phyloP scores from a whole-genome alignment of 2,888 invertebrate genomes.

The Dasysyrphus albostriatus region DNA sequence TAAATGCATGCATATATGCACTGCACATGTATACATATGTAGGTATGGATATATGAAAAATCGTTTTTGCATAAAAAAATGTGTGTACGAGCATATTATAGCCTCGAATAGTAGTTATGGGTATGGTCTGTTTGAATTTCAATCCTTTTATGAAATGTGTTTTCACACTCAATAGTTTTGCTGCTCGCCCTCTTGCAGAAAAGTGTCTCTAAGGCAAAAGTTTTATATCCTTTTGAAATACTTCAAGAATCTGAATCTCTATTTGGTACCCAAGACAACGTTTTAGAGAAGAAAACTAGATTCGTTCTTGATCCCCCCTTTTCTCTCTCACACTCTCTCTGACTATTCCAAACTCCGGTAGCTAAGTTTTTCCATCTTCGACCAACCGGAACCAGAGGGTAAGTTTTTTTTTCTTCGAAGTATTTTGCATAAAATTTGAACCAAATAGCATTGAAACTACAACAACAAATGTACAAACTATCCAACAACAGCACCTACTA shows the following conservation, averaged over 20 bases:
- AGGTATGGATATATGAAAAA: not conserved
- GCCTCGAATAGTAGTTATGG: not conserved
- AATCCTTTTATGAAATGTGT: slow-evolving; percentile 50
- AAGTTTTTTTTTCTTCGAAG: slow-evolving; percentile 26
- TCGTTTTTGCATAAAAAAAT: not conserved
- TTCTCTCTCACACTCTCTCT: not conserved
- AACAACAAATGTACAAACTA: not conserved
- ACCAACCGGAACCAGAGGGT: slow-evolving; percentile 24
- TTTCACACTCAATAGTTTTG: slow-evolving; percentile 51
- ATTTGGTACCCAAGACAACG: slow-evolving; percentile 15
- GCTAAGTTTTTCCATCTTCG: slow-evolving; percentile 17
- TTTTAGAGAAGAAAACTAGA: slow-evolving; percentile 17
- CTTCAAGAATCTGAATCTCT: slow-evolving; percentile 35
- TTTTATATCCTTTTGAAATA: not conserved
- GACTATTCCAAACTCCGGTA: not conserved
- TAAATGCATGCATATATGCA: not conserved
- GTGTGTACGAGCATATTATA: not conserved
- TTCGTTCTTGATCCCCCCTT: not conserved
- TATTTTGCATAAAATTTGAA: slow-evolving; percentile 59
- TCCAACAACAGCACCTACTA: not conserved
- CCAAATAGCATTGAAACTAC: not conserved
- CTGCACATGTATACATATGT: too few relatives aligned
- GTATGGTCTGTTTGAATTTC: slow-evolving; percentile 6
- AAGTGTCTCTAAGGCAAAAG: slow-evolving; percentile 34
- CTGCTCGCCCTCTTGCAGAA: slow-evolving; percentile 9